Evolutionary conservation across 92 coral and sea anemone genomes (phyloP), one percentile per base, ranked within the genome.

Genomic region (Porites lobata): DNA sequence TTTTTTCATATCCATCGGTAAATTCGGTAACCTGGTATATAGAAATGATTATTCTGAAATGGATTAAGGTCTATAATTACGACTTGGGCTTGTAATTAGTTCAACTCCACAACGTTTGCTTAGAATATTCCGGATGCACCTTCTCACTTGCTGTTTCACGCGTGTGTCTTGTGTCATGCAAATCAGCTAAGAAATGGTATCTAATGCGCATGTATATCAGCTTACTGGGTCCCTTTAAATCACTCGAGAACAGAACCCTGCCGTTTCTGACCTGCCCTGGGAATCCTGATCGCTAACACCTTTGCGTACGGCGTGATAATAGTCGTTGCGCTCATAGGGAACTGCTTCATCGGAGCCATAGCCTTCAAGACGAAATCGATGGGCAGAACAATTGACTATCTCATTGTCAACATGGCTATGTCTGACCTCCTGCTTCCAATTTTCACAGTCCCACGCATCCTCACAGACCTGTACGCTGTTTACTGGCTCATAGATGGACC

Each of bases 401-500:
- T 85, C 58, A 85, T 85, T 18, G 83, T 78, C 1, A 85, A 85
- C 89, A 85, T 85, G 89, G 89, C 89, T 9, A 56, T 85, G 61
- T 85, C 89, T 26, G 89, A 85, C 80, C 63, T 85, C 69, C 1
- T 85, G 2, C 19, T 66, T 1, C 76, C 83, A 18, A 32, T 85
- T 53, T 76, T 85, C 47, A 83, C 73, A 18, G 19, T 76, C 17
- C 77, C 89, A 7, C 67, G 89, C 1, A 22, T 51, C 17, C 32
- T 77, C 2, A 77, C 89, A 10, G 51, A 76, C 7, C 17, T 77
- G 68, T 85, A 66, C 47, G 53, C 54, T 12, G 89, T 84, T 12
- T 38, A 67, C 38, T 85, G 89, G 89, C 26, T 85, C 68, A 52
- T 85, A 12, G 89, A 50, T 56, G 89, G 89, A 13, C 29, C 59